Evolutionary conservation across 2,797 vertebrate species (phyloP).

Genomic region (Enteromius treurensis): DNA sequence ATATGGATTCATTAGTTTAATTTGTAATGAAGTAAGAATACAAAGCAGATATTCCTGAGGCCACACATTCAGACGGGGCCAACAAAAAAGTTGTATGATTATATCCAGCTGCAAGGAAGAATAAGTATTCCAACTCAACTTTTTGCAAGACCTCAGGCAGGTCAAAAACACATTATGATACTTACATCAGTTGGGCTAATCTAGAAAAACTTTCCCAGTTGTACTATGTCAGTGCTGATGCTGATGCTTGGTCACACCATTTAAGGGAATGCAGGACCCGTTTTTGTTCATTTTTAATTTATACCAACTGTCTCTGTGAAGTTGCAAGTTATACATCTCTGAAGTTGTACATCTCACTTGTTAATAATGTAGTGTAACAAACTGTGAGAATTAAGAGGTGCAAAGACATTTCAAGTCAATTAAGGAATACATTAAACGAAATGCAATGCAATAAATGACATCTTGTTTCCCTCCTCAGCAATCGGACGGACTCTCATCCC

Average conservation of each 20-base stretch:
- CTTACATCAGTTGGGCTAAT: slow-evolving; percentile 8
- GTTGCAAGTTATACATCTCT: neutral
- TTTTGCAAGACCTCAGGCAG: slow-evolving; percentile 15
- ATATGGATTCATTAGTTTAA: neutral
- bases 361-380: slow-evolving; percentile 5
- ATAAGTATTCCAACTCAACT: slow-evolving; percentile 14
- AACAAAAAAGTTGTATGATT: slow-evolving; percentile 28
- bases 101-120: slow-evolving; percentile 21
- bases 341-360: neutral
- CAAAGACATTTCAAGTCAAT: neutral
- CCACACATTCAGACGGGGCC: neutral
- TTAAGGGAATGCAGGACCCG: neutral
- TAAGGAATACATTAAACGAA: neutral
- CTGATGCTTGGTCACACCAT: neutral
- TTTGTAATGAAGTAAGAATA: neutral
- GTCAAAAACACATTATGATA: slow-evolving; percentile 27
- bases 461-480: slow-evolving; percentile 74
- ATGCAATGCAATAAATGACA: slow-evolving; percentile 4
- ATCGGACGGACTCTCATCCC: slow-evolving; percentile 98
- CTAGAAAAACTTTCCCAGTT: neutral
- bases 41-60: slow-evolving; percentile 3
- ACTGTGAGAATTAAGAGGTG: neutral
- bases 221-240: neutral
- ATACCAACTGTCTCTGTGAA: neutral
- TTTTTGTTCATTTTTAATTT: neutral